Evolutionary conservation across 2,797 vertebrate species (phyloP).

Genomic region (Sylvilagus floridanus): DNA sequence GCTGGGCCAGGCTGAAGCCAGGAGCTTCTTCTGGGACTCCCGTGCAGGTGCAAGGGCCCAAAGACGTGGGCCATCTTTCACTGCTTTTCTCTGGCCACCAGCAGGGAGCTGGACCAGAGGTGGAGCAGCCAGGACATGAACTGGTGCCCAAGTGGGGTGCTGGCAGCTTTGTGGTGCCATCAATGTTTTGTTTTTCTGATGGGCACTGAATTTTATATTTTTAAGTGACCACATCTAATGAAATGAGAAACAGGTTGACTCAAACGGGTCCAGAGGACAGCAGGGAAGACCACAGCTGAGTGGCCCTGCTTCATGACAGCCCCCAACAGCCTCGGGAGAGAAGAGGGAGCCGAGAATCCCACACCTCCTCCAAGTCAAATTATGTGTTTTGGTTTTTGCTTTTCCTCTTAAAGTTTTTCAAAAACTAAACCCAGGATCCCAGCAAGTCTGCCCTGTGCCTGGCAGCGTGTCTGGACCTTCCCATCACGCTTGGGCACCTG

Average conservation of each 20-base stretch:
- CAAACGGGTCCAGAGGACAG: slow-evolving; percentile 77
- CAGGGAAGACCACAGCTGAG: slow-evolving; percentile 70
- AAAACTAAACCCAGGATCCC: slow-evolving; percentile 90
- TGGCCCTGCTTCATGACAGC: neutral
- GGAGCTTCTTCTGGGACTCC: too few relatives aligned
- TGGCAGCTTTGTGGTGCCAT: too few relatives aligned
- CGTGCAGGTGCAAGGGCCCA: too few relatives aligned
- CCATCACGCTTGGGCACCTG: slow-evolving; percentile 65
- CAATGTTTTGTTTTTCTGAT: neutral
- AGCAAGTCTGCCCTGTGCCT: slow-evolving; percentile 75
- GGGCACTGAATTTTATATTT: slow-evolving; percentile 71
- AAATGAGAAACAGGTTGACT: slow-evolving; percentile 86
- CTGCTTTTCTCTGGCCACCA: too few relatives aligned
- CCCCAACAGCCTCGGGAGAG: neutral
- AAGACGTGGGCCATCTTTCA: too few relatives aligned
- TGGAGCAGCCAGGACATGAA: too few relatives aligned
- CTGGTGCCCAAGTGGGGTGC: too few relatives aligned
- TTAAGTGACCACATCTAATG: slow-evolving; percentile 80
- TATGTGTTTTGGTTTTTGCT: slow-evolving; percentile 51
- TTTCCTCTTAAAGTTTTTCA: slow-evolving; percentile 64
- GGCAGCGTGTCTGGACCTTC: slow-evolving; percentile 69
- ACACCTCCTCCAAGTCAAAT: slow-evolving; percentile 47
- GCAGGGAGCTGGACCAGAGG: too few relatives aligned
- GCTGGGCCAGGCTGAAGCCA: too few relatives aligned
- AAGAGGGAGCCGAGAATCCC: neutral